Conservation (phyloP, 1,140 invertebrate genomes). For the Drosophila repleta region DNA sequence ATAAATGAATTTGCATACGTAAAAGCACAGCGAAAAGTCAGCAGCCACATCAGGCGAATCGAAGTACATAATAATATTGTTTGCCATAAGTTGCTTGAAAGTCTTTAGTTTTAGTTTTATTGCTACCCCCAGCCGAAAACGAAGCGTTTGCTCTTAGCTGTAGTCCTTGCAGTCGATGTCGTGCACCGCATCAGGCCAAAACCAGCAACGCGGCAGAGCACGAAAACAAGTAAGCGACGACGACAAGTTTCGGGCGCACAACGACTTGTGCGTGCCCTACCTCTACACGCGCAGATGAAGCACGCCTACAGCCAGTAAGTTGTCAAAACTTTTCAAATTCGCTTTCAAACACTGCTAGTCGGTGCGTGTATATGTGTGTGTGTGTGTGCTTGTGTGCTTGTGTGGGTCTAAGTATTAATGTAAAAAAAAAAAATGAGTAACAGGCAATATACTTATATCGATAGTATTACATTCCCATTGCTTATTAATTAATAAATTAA, state of each 20-base stretch:
- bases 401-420: neutral
- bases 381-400: neutral
- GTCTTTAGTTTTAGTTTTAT: slow-evolving; percentile 43
- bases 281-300: neutral
- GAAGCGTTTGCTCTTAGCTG: slow-evolving; percentile 28
- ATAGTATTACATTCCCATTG: neutral
- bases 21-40: slow-evolving; percentile 49
- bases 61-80: slow-evolving; percentile 15
- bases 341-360: neutral
- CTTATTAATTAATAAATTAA: neutral
- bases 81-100: slow-evolving; percentile 28
- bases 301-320: neutral
- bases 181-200: slow-evolving; percentile 25
- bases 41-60: slow-evolving; percentile 42
- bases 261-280: slow-evolving; percentile 33
- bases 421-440: no score
- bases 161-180: slow-evolving; percentile 35
- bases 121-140: slow-evolving; percentile 39
- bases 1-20: slow-evolving; percentile 56
- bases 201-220: slow-evolving; percentile 23
- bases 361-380: neutral
- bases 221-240: slow-evolving; percentile 34
- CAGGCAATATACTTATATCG: neutral
- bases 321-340: neutral
- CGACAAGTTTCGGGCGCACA: neutral